Conservation (phyloP, 2,113 vertebrate genomes). For the Amblyornis subalaris region DNA sequence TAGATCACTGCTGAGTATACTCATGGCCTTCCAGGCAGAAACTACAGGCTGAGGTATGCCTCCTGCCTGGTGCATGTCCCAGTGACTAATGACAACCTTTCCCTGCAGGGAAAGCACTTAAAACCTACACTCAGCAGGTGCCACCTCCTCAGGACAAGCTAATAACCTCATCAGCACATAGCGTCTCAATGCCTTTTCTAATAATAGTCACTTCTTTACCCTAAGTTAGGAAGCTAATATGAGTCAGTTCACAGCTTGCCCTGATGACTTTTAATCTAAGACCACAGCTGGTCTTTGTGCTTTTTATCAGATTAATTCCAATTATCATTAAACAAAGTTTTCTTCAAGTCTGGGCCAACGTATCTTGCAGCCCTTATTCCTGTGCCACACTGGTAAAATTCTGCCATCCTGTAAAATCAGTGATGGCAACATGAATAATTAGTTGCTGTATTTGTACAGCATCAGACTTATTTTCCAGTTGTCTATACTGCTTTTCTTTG, state of each 20-base stretch:
- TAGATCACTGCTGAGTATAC: not conserved
- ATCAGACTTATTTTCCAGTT: not conserved
- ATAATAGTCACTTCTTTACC: not conserved
- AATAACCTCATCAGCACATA: not conserved
- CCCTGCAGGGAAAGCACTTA: not conserved
- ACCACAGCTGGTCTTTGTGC: not conserved
- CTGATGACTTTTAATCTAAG: not conserved
- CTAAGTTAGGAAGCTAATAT: not conserved
- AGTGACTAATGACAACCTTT: not conserved
- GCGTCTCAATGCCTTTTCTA: not conserved
- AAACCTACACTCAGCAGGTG: not conserved
- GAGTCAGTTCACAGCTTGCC: not conserved
- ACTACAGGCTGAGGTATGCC: not conserved
- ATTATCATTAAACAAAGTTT: not conserved
- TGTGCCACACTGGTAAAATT: not conserved
- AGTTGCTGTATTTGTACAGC: not conserved
- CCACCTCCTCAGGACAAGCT: not conserved
- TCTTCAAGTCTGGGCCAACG: not conserved
- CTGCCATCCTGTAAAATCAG: not conserved
- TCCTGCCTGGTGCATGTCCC: not conserved
- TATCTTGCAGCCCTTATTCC: not conserved
- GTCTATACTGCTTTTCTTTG: constrained; percentile 10
- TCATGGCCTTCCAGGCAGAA: not conserved
- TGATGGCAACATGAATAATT: not conserved
- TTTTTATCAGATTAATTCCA: not conserved